Evolutionary conservation across 2,888 invertebrate species (phyloP).

Genomic region (Drosophila ochracea): DNA sequence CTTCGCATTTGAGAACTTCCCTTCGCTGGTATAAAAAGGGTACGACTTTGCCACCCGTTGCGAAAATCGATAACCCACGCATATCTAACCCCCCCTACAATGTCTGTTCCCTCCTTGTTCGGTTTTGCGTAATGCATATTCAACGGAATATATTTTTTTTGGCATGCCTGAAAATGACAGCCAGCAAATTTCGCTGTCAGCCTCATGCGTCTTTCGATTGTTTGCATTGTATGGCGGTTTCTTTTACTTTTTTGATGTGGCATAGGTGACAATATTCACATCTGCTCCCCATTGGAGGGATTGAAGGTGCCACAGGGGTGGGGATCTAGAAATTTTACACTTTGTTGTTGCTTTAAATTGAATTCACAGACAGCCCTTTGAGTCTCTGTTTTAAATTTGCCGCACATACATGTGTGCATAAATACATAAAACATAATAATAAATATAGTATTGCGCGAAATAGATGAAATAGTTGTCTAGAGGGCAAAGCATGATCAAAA

Average conservation of each 20-base stretch:
- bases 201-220: constrained; percentile 58
- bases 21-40: constrained; percentile 18
- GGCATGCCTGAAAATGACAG: constrained; percentile 70
- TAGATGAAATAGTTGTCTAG: neutral
- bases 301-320: neutral
- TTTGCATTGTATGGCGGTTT: constrained; percentile 50
- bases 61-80: constrained; percentile 56
- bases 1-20: constrained; percentile 1
- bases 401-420: constrained; percentile 1
- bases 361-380: constrained; percentile 30
- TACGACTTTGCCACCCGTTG: constrained; percentile 26
- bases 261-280: constrained; percentile 49
- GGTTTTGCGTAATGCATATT: constrained; percentile 68
- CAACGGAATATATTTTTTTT: constrained; percentile 52
- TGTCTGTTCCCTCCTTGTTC: constrained; percentile 1
- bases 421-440: neutral
- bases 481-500: neutral
- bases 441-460: neutral
- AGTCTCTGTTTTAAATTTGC: constrained; percentile 20
- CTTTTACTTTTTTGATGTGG: constrained; percentile 26
- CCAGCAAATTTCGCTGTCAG: constrained; percentile 75
- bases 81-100: constrained; percentile 40
- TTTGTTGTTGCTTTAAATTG: constrained; percentile 29
- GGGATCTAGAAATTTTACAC: constrained; percentile 17
- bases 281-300: constrained; percentile 21